Evolutionary conservation across 2,113 vertebrate species (phyloP).

Genomic region (Cettia cetti): DNA sequence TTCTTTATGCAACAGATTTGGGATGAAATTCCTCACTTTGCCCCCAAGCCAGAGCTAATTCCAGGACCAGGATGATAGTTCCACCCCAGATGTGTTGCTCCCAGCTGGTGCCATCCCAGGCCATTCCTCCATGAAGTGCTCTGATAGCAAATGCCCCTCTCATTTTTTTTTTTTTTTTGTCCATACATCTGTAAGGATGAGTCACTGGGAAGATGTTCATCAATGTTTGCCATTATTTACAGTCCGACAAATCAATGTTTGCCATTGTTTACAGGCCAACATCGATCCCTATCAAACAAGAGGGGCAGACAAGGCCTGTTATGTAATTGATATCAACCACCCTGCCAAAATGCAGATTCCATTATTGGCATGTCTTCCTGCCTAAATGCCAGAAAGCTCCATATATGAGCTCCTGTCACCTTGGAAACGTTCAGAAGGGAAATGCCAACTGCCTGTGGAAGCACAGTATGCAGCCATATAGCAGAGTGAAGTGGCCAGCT

Average conservation of each 20-base stretch:
- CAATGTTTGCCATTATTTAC: neutral
- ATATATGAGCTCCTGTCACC: slow-evolving; percentile 56
- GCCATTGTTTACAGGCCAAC: neutral
- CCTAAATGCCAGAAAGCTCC: slow-evolving; percentile 38
- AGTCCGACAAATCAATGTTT: neutral
- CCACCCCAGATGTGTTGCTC: neutral
- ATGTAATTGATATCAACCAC: neutral
- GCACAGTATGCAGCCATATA: neutral
- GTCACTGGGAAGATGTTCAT: neutral
- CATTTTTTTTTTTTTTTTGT: neutral
- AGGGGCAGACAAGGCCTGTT: neutral
- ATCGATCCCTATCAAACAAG: neutral
- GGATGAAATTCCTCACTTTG: neutral
- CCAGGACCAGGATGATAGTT: neutral
- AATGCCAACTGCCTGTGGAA: slow-evolving; percentile 6
- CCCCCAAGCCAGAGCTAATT: neutral
- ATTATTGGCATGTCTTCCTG: slow-evolving; percentile 40
- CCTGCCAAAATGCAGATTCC: slow-evolving; percentile 6
- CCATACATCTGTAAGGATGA: neutral
- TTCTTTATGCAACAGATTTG: neutral
- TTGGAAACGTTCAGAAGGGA: slow-evolving; percentile 58
- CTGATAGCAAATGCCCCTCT: neutral
- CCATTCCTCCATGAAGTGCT: neutral
- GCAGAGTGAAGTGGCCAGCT: neutral
- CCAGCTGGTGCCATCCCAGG: neutral